Conservation (phyloP, 2,113 vertebrate genomes). For the Lycaon pictus region DNA sequence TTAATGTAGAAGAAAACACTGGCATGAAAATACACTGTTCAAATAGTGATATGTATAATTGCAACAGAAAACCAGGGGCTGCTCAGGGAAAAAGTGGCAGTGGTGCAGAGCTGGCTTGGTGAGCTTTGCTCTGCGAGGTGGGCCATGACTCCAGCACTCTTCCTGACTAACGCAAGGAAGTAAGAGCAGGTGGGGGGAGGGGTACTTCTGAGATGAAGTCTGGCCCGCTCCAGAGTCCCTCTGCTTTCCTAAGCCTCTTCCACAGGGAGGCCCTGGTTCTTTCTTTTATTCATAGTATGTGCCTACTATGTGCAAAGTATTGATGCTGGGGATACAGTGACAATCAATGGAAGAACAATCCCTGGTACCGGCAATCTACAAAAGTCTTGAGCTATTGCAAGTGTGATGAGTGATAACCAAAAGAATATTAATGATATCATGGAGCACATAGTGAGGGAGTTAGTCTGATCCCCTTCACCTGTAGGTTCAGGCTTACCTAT, state of each 20-base stretch:
- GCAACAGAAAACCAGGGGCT: not conserved
- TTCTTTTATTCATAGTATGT: not conserved
- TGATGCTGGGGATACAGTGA: not conserved
- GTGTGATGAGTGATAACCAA: not conserved
- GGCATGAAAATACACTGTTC: not conserved
- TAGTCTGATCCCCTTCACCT: not conserved
- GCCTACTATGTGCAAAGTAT: not conserved
- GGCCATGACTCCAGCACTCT: not conserved
- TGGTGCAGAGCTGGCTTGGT: not conserved
- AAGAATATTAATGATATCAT: not conserved
- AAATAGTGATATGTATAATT: not conserved
- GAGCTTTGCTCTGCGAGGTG: not conserved
- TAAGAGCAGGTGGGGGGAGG: not conserved
- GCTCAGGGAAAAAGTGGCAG: not conserved
- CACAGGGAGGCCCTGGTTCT: not conserved
- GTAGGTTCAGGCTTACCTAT: not conserved
- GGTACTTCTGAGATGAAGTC: not conserved
- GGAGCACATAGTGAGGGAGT: not conserved
- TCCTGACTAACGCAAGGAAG: not conserved
- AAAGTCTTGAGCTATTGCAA: not conserved
- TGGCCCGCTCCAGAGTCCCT: not conserved
- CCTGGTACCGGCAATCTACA: not conserved
- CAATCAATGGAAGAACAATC: not conserved
- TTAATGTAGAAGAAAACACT: not conserved
- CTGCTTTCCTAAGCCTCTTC: not conserved